Base-by-base conservation (phyloP, 2,888 invertebrate species). In the Pachycephus smyrnensis region DNA sequence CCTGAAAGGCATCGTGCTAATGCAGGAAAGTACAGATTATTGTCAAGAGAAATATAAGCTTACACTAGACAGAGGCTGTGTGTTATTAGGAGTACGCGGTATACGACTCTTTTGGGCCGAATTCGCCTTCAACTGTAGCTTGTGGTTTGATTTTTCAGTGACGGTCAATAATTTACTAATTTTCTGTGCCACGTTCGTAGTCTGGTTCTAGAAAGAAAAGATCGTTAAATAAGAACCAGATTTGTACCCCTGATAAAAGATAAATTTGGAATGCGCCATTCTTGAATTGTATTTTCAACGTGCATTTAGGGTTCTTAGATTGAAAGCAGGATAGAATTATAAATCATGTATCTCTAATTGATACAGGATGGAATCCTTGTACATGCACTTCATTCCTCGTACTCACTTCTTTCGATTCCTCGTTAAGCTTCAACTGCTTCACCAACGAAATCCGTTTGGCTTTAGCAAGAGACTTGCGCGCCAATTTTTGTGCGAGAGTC, bases 361-460 rank as follows among this genome's bases (percentile, higher is more conserved):
- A 55, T 55, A 55, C 23, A 55, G 23, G 6, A 55, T 55, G 23
- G 23, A 55, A 55, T 55, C 23, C 55, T 55, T 55, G 9, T 55
- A 55, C 23, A 55, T 55, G 55, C 40, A 15, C 6, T 40, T 15
- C 23, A 9, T 55, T 23, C 9, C 40, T 33, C 6, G n/a, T 37
- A 68, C 80, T 85, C 82, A 90, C 91, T 84, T 91, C 91, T 83
- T 91, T 91, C 23, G 76, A 71, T 12, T 90, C 89, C 12, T 89
- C 89, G 11, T 75, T 68, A 3, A 88, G 87, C 68, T 87, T 89
- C 31, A 79, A 80, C 4, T 88, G 85, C 77, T 86, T 90, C 11
- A 87, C 88, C 36, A 88, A 75, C 4, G 90, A 88, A 68, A 90
- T 89, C 75, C 86, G 89, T 69, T 88, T 90, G 3, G 90, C 90